These are phyloP conservation scores for Tragelaphus imberbis DNA, from an alignment of 2,113 vertebrate species.

Conservation along the genomic window DNA sequence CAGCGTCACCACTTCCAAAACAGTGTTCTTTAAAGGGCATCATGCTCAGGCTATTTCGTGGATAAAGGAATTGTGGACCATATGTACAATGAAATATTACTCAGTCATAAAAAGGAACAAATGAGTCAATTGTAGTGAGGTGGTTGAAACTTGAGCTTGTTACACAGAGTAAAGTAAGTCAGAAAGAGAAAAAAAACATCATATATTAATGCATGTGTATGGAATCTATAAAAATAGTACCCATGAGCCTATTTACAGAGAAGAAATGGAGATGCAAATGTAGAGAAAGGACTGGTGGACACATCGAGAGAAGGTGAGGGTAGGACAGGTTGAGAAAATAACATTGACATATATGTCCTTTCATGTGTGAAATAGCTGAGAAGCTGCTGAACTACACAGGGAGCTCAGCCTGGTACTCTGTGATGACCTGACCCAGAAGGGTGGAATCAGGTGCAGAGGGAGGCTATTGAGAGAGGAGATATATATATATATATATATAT, in stretches of 20 bases:
- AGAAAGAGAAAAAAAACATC: neutral
- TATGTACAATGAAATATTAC: neutral
- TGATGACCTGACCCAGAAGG: neutral
- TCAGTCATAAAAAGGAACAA: neutral
- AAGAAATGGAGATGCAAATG: neutral
- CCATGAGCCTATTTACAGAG: neutral
- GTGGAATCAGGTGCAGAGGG: accelerated
- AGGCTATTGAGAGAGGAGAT: neutral
- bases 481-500: neutral
- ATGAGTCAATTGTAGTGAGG: neutral
- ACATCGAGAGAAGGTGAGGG: neutral
- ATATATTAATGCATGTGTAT: neutral
- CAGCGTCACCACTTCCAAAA: neutral
- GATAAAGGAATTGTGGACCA: neutral
- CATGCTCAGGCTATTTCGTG: accelerated
- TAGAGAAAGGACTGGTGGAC: neutral
- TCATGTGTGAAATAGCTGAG: neutral
- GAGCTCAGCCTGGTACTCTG: neutral
- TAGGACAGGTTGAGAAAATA: neutral
- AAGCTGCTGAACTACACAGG: neutral
- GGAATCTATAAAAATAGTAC: neutral
- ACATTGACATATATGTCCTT: neutral
- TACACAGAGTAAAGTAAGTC: neutral
- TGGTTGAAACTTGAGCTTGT: neutral
- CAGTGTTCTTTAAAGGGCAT: neutral